Percentiles rank a stretch among this genome's conserved stretches.
Evolutionary conservation across 2,797 vertebrate species (phyloP).

Genomic region (Rhinoraja longicauda): DNA sequence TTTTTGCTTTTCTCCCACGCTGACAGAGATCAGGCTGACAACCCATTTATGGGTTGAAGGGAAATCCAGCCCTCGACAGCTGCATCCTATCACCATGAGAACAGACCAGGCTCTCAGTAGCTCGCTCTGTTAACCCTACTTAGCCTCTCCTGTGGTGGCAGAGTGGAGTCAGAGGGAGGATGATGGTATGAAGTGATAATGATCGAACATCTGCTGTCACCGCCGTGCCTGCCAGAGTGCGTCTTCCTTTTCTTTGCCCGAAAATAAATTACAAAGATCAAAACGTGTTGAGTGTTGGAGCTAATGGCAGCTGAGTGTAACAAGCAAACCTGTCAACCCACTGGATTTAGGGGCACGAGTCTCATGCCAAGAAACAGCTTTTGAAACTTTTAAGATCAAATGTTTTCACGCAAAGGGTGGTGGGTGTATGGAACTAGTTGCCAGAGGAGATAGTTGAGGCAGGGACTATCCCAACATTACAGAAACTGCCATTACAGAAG

Average conservation of each 20-base stretch:
- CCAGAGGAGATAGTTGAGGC: too few species aligned
- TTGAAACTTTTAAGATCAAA: background rate
- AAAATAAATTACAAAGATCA: background rate
- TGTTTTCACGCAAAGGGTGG: background rate
- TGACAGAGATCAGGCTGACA: slow-evolving; percentile 30
- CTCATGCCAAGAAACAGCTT: background rate
- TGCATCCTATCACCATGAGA: slow-evolving; percentile 28
- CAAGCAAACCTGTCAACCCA: background rate
- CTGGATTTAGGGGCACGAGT: background rate
- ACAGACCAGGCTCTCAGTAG: slow-evolving; percentile 5
- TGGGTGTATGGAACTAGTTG: too few species aligned
- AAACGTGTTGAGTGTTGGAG: background rate
- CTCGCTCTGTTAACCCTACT: slow-evolving; percentile 22
- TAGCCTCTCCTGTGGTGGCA: background rate
- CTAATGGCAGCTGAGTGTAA: too few species aligned
- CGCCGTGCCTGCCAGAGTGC: background rate
- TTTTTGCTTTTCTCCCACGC: slow-evolving; percentile 28
- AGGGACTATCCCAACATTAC: too few species aligned
- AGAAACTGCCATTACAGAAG: too few species aligned
- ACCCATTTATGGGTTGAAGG: slow-evolving; percentile 18
- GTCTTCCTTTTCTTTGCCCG: background rate
- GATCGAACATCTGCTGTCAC: slow-evolving; percentile 29
- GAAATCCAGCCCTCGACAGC: slow-evolving; percentile 30
- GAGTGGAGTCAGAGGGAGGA: background rate
- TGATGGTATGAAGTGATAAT: slow-evolving; percentile 30